Evolutionary conservation across 2,888 invertebrate species (phyloP), one percentile per base, ranked within the genome.

Genomic region (Pandemis corylana): DNA sequence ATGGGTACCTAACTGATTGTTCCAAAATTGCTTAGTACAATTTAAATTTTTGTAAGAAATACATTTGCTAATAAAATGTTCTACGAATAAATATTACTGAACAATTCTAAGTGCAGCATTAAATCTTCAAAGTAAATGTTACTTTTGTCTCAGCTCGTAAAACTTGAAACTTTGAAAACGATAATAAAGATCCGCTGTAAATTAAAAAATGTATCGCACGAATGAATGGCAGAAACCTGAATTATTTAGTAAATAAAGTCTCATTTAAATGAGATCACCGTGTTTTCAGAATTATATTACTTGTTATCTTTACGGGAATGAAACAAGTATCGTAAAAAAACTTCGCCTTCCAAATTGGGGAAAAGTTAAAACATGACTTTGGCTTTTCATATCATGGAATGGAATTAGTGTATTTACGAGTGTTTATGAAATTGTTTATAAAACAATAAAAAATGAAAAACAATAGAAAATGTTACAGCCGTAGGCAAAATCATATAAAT

Each of bases 271-370:
- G 68, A 59, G 73, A 28, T 65, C 73, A 65, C 73, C 42, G 20
- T 73, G 73, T 65, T 65, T 69, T n/a, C 64, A 73, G 73, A 65
- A 64, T 64, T 59, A 49, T 69, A 51, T 49, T 66, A 36, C 44
- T 59, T 59, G 73, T 73, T 73, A 73, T 73, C 73, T 73, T 73
- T 69, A 49, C 49, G 68, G 13, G 59, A 65, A 41, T 65, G 51
- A 68, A 73, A 73, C 72, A 73, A n/a, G 59, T 64, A 42, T 69
- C 68, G 68, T 69, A 65, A 51, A 10, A 15, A 36, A 12, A 5
- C 10, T 64, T 41, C 36, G 1, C 4, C 10, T 10, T 15, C 9
- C 10, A 15, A 64, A 9, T 12, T 64, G 2, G 2, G 15, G 59
- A 59, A 59, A 28, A 12, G 28, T 59, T 10, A 10, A 28, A 59